Conservation (phyloP, 2,888 invertebrate species). For the Nebria brevicollis region DNA sequence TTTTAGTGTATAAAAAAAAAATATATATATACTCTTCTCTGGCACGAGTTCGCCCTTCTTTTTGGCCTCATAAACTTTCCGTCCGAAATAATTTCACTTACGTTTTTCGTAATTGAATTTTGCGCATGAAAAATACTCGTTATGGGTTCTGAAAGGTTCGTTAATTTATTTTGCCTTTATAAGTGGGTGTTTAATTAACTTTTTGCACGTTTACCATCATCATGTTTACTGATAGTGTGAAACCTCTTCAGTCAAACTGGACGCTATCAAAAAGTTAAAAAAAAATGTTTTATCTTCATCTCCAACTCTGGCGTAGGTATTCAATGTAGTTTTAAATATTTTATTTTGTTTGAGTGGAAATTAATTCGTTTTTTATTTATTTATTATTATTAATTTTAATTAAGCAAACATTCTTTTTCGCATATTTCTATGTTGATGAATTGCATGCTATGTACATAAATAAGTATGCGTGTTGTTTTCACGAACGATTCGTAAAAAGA, state of each 20-base stretch:
- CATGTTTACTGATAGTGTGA: background rate
- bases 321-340: background rate
- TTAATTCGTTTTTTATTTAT: background rate
- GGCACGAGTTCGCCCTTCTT: constrained; percentile 32
- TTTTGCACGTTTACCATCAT: constrained; percentile 9
- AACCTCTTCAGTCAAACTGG: constrained; percentile 6
- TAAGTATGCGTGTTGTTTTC: too few relatives aligned
- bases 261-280: background rate
- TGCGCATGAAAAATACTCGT: constrained; percentile 45
- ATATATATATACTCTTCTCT: constrained; percentile 25
- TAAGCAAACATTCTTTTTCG: background rate
- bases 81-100: constrained; percentile 46
- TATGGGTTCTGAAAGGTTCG: constrained; percentile 41
- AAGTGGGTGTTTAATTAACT: constrained; percentile 34
- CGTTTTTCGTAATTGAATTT: constrained; percentile 42
- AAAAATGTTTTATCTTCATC: background rate
- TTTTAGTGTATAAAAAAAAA: constrained; percentile 36
- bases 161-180: constrained; percentile 38
- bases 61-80: constrained; percentile 43
- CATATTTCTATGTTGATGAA: constrained; percentile 3
- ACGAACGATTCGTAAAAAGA: too few relatives aligned
- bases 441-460: background rate
- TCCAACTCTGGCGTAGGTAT: background rate
- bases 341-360: background rate
- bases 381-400: constrained; percentile 15